Conservation (phyloP, 23 tunicate species). For the Botrylloides violaceus region DNA sequence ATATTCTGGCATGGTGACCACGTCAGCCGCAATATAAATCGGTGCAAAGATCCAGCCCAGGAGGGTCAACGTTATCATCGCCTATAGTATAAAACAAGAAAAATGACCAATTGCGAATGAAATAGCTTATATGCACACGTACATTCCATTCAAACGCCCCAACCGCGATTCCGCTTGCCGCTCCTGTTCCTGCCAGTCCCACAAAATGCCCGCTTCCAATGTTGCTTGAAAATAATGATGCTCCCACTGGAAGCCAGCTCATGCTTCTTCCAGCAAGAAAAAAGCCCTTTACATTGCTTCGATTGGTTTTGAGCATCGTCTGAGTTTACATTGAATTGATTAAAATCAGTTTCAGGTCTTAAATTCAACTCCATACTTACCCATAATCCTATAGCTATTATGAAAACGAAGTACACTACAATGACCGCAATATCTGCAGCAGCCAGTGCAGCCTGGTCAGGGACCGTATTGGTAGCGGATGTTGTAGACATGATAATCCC, state of each 20-base stretch:
- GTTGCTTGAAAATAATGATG: slow-evolving; percentile 78
- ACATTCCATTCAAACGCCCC: slow-evolving; percentile 97
- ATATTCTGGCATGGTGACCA: slow-evolving; percentile 97
- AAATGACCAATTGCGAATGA: background rate
- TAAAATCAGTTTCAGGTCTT: background rate
- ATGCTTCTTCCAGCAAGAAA: slow-evolving; percentile 89
- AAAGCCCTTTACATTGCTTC: slow-evolving; percentile 73
- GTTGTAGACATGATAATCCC: background rate
- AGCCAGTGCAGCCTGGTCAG: slow-evolving; percentile 19
- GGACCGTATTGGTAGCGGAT: background rate
- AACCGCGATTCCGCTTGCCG: slow-evolving; percentile 80
- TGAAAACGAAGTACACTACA: slow-evolving; percentile 56
- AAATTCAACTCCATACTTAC: slow-evolving; percentile 14
- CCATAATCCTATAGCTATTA: slow-evolving; percentile 60
- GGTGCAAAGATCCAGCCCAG: slow-evolving; percentile 94
- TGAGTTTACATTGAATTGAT: background rate
- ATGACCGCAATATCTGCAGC: slow-evolving; percentile 64
- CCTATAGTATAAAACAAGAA: slow-evolving; percentile 28
- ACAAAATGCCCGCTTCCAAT: slow-evolving; percentile 97
- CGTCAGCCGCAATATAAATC: slow-evolving; percentile 81
- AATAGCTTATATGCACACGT: too few species aligned
- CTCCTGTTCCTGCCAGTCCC: slow-evolving; percentile 94
- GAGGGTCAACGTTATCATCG: slow-evolving; percentile 52
- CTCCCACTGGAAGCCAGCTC: slow-evolving; percentile 92
- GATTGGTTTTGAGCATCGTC: slow-evolving; percentile 80